Base-by-base conservation (phyloP, 1,140 invertebrate species). In the Mycetomoellerius zeteki region DNA sequence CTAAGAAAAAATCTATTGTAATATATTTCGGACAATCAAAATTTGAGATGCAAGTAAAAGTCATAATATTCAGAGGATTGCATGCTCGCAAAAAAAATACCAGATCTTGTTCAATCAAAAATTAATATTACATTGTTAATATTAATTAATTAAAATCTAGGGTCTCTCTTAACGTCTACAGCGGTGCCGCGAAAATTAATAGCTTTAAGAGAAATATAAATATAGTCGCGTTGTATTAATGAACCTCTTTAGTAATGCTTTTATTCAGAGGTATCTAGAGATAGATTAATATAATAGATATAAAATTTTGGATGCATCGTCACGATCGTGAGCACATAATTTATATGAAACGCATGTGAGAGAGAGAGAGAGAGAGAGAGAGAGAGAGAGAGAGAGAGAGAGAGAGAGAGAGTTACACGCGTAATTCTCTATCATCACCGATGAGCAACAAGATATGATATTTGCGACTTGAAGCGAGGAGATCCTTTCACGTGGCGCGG, bases 361-460 rank as follows among this genome's bases (percentile, higher is more conserved):
- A n/a, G n/a, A n/a, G n/a, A n/a, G n/a, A n/a, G n/a, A n/a, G n/a
- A n/a, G n/a, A n/a, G n/a, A n/a, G n/a, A n/a, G n/a, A n/a, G n/a
- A n/a, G n/a, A n/a, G n/a, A n/a, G n/a, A n/a, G n/a, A n/a, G n/a
- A n/a, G n/a, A n/a, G n/a, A n/a, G n/a, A n/a, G n/a, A n/a, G n/a
- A n/a, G n/a, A n/a, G n/a, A n/a, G n/a, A n/a, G n/a, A n/a, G n/a
- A 82, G 10, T 43, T 72, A 47, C 52, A 72, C 27, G 80, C 43
- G 27, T 30, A 24, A 19, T 47, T 60, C 33, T 54, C 76, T 82
- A 88, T 86, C 58, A 67, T 85, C 69, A 47, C 30, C 72, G 81
- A 67, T 88, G 75, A 87, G 75, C 80, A 90, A 85, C 88, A 64
- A 88, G 75, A 75, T 90, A 67, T 56, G 21, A 67, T 89, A 90